phyloP scores from a whole-genome alignment of 2,113 vertebrate species.

The Oophaga pumilio region DNA sequence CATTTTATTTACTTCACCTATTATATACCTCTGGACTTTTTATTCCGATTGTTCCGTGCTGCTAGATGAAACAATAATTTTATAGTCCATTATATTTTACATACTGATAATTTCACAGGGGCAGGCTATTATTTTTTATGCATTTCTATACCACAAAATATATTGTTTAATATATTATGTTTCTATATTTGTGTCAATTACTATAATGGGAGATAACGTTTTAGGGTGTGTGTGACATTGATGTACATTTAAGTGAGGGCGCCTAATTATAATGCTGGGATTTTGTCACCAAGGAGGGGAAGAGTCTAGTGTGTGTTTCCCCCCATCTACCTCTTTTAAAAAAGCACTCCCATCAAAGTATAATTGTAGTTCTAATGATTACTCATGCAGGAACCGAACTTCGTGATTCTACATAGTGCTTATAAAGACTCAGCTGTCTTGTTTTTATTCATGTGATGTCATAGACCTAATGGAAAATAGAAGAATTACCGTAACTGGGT shows the following conservation, averaged over 20 bases:
- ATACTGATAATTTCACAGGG: neutral
- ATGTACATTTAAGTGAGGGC: neutral
- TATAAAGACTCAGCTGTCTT: too few species aligned
- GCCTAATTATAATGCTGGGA: too few species aligned
- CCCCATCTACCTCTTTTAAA: too few species aligned
- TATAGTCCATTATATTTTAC: neutral
- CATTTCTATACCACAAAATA: neutral
- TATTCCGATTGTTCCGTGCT: neutral
- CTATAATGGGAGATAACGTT: neutral
- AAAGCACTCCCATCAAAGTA: too few species aligned
- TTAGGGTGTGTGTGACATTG: neutral
- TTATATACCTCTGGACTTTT: neutral
- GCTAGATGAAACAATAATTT: neutral
- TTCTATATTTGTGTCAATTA: neutral
- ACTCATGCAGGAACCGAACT: too few species aligned
- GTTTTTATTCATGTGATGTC: too few species aligned
- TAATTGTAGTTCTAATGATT: too few species aligned
- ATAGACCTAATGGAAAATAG: too few species aligned
- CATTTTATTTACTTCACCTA: neutral
- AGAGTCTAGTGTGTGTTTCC: neutral
- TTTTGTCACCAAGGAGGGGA: neutral
- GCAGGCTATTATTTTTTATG: neutral
- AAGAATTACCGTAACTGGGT: too few species aligned
- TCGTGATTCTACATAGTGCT: too few species aligned
- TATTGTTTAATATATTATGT: neutral